phyloP scores from a whole-genome alignment of 2,113 vertebrate genomes.

The Oostethus manadensis region DNA sequence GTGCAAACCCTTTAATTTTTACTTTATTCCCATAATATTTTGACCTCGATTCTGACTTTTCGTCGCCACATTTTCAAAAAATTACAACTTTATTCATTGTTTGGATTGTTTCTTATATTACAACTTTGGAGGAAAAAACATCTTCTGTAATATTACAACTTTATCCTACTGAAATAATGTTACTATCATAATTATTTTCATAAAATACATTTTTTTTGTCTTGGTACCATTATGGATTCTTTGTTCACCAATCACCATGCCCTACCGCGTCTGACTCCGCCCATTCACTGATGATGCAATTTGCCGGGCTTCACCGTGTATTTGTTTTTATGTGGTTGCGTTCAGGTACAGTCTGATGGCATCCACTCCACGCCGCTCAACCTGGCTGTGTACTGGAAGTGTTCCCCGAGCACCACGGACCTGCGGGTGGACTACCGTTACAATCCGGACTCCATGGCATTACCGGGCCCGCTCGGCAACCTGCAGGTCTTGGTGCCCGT shows the following conservation, averaged over 20 bases:
- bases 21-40: too few species aligned
- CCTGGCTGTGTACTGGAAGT: slow-evolving; percentile 96
- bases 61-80: too few species aligned
- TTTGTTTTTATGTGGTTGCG: slow-evolving; percentile 13
- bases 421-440: slow-evolving; percentile 92
- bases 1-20: too few species aligned
- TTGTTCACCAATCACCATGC: background rate
- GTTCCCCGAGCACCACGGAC: slow-evolving; percentile 82
- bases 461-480: slow-evolving; percentile 78
- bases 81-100: too few species aligned
- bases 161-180: too few species aligned
- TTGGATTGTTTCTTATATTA: too few species aligned
- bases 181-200: too few species aligned
- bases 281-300: too few species aligned
- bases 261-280: background rate
- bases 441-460: slow-evolving; percentile 89
- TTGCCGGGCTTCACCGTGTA: too few species aligned
- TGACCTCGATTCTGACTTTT: too few species aligned
- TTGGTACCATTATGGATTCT: background rate
- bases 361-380: slow-evolving; percentile 95
- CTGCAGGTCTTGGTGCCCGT: slow-evolving; percentile 90
- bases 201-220: background rate
- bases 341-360: slow-evolving; percentile 89
- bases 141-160: too few species aligned
- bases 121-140: too few species aligned